Conservation (phyloP, 1,140 invertebrate species). For the Meloidogyne hapla region DNA sequence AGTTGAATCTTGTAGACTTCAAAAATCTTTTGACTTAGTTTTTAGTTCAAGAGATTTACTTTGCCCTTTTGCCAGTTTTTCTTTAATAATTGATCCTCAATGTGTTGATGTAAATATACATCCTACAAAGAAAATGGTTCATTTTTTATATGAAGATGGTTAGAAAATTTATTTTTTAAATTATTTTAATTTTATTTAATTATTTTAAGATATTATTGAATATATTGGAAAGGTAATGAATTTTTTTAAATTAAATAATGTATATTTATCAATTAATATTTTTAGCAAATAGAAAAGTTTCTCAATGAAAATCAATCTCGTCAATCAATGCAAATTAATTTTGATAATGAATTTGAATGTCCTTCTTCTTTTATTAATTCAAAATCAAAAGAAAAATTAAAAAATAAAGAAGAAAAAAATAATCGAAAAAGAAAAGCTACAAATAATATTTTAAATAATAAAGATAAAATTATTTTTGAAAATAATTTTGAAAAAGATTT, state of each 20-base stretch:
- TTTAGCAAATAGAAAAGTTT: background rate
- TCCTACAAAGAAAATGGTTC: conserved; percentile 47
- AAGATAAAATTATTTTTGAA: background rate
- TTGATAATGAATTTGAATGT: no score
- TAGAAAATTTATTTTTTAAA: background rate
- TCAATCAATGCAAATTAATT: background rate
- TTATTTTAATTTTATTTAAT: background rate
- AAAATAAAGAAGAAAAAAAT: background rate
- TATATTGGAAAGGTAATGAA: background rate
- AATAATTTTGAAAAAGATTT: background rate
- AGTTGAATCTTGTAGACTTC: conserved; percentile 44
- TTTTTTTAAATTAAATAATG: no score
- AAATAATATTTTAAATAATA: background rate
- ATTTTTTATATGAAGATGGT: conserved; percentile 52
- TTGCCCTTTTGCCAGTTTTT: conserved; percentile 43
- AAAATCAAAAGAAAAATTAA: background rate
- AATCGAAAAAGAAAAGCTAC: background rate
- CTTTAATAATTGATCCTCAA: conserved; percentile 49
- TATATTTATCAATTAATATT: background rate
- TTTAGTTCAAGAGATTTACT: conserved; percentile 37
- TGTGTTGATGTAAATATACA: conserved; percentile 57
- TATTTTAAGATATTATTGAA: background rate
- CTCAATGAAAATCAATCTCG: background rate
- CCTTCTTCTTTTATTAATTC: no score
- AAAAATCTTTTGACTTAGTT: conserved; percentile 43